Conservation (phyloP, 1,140 invertebrate genomes). For the Kradibia gibbosae region DNA sequence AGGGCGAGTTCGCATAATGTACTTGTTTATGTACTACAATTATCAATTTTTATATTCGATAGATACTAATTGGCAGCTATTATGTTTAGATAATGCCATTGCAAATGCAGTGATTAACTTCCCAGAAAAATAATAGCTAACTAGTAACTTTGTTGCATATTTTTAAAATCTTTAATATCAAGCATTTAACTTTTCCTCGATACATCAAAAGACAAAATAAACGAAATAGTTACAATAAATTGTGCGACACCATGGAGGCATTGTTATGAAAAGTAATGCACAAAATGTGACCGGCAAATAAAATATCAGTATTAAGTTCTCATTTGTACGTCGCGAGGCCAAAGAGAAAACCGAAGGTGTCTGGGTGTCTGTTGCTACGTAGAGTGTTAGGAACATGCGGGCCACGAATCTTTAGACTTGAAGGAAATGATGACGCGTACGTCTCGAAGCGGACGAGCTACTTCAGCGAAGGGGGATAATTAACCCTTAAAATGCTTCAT, state of each 20-base stretch:
- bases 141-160: too few relatives aligned
- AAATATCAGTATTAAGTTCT: conserved; percentile 19
- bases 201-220: too few relatives aligned
- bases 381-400: conserved; percentile 12
- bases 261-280: conserved; percentile 17
- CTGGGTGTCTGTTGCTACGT: neutral
- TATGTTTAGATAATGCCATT: too few relatives aligned
- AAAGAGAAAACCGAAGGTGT: conserved; percentile 55
- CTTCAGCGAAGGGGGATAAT: conserved; percentile 65
- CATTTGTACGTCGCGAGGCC: conserved; percentile 57
- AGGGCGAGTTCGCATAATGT: too few relatives aligned
- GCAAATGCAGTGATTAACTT: too few relatives aligned
- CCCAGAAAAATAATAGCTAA: too few relatives aligned
- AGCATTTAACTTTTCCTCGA: too few relatives aligned
- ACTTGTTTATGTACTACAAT: too few relatives aligned
- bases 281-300: neutral
- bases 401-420: conserved; percentile 61
- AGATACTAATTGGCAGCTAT: too few relatives aligned
- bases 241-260: neutral
- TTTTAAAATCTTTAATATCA: too few relatives aligned
- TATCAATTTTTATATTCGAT: too few relatives aligned
- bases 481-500: conserved; percentile 68
- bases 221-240: neutral
- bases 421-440: conserved; percentile 61
- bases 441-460: conserved; percentile 59